Evolutionary conservation across 2,888 invertebrate genomes (phyloP).

Genomic region (Arge pagana): DNA sequence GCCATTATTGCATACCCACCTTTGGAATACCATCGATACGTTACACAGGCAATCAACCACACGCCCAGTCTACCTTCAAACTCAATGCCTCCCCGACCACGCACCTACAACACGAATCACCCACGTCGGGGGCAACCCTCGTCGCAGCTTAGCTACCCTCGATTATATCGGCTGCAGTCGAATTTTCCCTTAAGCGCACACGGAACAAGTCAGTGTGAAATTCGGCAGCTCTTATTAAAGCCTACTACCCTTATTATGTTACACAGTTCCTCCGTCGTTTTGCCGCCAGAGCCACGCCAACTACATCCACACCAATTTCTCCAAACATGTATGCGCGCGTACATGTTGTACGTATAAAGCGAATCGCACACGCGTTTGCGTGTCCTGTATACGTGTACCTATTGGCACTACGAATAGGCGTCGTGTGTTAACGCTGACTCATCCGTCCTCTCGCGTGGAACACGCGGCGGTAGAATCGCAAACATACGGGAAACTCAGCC

Average conservation of each 20-base stretch:
- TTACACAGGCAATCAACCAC: slow-evolving; percentile 51
- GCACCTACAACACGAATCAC: slow-evolving; percentile 22
- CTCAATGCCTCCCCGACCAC: slow-evolving; percentile 31
- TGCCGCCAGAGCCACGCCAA: slow-evolving; percentile 23
- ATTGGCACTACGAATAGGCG: too few species aligned
- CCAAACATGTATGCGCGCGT: too few species aligned
- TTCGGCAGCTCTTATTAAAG: slow-evolving; percentile 57
- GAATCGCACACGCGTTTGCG: too few species aligned
- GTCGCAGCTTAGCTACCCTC: slow-evolving; percentile 15
- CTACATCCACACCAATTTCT: too few species aligned
- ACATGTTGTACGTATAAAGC: too few species aligned
- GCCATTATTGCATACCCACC: too few species aligned
- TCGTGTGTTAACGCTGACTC: slow-evolving; percentile 44
- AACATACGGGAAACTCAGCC: slow-evolving; percentile 38
- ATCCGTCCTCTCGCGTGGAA: slow-evolving; percentile 33
- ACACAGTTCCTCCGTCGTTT: slow-evolving; percentile 16
- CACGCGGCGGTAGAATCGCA: slow-evolving; percentile 43
- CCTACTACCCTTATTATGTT: slow-evolving; percentile 41
- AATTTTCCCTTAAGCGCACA: slow-evolving; percentile 6
- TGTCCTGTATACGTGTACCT: too few species aligned
- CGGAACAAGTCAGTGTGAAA: slow-evolving; percentile 55
- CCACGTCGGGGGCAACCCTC: slow-evolving; percentile 19
- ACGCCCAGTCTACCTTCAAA: slow-evolving; percentile 37
- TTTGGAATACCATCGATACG: too few species aligned
- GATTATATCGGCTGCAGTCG: slow-evolving; percentile 12